A percentile compares a stretch with the other conserved stretches of the same genome.
Evolutionary conservation across 2,797 vertebrate species (phyloP).

Genomic region (Aotus griseimembra): DNA sequence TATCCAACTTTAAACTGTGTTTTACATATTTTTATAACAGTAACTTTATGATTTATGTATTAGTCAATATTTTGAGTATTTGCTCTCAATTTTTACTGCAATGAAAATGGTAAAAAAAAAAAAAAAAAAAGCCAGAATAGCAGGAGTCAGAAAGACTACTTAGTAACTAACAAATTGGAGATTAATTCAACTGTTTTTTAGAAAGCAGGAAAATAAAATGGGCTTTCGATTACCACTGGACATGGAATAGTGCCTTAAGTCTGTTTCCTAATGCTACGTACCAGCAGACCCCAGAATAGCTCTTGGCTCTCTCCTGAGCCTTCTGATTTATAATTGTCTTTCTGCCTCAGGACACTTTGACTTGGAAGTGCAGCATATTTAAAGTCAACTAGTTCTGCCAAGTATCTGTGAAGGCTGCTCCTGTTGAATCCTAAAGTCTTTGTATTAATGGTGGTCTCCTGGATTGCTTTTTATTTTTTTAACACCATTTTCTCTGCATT

Average conservation of each 20-base stretch:
- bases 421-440: background rate
- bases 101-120: background rate
- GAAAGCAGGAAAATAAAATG: background rate
- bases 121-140: background rate
- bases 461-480: slow-evolving; percentile 11
- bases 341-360: background rate
- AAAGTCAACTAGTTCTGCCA: slow-evolving; percentile 11
- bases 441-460: background rate
- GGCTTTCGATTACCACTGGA: background rate
- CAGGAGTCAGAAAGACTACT: background rate
- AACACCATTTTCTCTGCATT: background rate
- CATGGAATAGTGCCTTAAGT: background rate
- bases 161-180: background rate
- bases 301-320: background rate
- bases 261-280: background rate
- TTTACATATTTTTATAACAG: background rate
- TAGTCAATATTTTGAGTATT: background rate
- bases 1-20: background rate
- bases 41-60: background rate
- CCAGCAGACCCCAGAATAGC: background rate
- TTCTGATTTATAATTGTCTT: slow-evolving; percentile 39
- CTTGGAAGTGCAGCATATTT: slow-evolving; percentile 12
- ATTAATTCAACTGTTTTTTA: slow-evolving; percentile 31
- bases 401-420: background rate
- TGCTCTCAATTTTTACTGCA: background rate